Base-by-base conservation (phyloP, 2,888 invertebrate species). In the Hirtodrosophila cameraria region DNA sequence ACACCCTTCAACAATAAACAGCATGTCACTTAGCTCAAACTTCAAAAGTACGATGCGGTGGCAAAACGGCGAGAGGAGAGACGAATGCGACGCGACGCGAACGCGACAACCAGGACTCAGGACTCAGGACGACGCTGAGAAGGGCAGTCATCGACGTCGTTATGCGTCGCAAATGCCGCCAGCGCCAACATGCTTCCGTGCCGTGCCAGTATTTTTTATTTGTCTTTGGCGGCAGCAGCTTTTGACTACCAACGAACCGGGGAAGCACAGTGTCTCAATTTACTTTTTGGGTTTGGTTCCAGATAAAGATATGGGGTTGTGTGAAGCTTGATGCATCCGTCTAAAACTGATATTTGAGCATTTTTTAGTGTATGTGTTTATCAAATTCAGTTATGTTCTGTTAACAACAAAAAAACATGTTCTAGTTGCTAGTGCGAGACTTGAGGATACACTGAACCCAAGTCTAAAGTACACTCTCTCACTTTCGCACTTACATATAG, bases 1-100 rank as follows among this genome's bases (percentile, higher is more conserved):
- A 89, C 89, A 89, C 89, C 89, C 89, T 88, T 89, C 89, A 89
- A 89, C 89, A 89, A 89, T 89, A 89, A 89, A 89, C 89, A 89
- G 89, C 89, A 89, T 89, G 89, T 89, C 89, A 89, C 89, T 89
- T 89, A 89, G 89, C 88, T 88, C 88, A 88, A 89, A 88, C 89
- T 89, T 88, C 88, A 88, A 88, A 88, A 88, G 88, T 88, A 78
- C 82, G 73, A 61, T 61, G 71, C 58, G 63, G 52, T 35, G 15
- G 35, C 48, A 28, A 13, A 11, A 23, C 28, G 31, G 23, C 31
- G 38, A 38, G 46, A 7, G 28, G 41, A 18, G 20, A 16, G n/a
- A n/a, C n/a, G n/a, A n/a, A n/a, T 18, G 28, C 48, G 43, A 45
- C 23, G 33, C 54, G 36, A 25, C 16, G 25, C 28, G 63, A n/a